phyloP scores from a whole-genome alignment of 1,140 invertebrate genomes.

The Neodiprion lecontei region DNA sequence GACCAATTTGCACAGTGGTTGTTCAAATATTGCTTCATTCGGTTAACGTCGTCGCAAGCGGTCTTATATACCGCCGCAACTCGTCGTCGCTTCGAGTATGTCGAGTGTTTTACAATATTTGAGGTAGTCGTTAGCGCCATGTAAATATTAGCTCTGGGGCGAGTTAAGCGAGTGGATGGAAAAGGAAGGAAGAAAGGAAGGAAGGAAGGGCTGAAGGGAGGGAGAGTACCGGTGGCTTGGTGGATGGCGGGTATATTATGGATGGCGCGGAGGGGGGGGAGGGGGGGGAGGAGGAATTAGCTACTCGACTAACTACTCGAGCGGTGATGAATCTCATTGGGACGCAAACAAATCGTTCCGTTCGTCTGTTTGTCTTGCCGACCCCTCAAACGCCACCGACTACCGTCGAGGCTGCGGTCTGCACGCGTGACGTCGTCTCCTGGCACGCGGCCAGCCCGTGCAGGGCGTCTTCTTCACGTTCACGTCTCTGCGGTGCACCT shows the following conservation, averaged over 20 bases:
- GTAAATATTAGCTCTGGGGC: conserved; percentile 34
- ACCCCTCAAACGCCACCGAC: neutral
- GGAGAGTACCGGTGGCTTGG: no score
- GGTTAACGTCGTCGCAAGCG: no score
- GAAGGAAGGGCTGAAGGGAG: no score
- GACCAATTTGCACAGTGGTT: no score
- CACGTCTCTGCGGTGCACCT: neutral
- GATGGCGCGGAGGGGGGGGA: neutral
- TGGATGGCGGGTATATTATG: no score
- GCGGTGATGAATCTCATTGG: conserved; percentile 27
- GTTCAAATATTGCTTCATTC: no score
- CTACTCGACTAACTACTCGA: conserved; percentile 23
- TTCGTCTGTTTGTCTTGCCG: conserved; percentile 18
- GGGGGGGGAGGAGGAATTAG: conserved; percentile 25
- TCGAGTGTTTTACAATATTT: conserved; percentile 12
- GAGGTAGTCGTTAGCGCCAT: conserved; percentile 22
- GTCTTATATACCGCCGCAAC: no score
- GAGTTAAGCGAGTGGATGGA: conserved; percentile 18
- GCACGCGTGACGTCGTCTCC: conserved; percentile 1
- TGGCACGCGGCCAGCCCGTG: neutral
- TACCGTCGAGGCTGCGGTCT: neutral
- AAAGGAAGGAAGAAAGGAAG: no score
- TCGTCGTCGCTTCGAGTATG: neutral
- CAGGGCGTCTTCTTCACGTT: neutral
- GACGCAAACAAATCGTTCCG: conserved; percentile 31